Evolutionary conservation across 1,140 invertebrate genomes (phyloP).

Genomic region (Dinoponera quadriceps): DNA sequence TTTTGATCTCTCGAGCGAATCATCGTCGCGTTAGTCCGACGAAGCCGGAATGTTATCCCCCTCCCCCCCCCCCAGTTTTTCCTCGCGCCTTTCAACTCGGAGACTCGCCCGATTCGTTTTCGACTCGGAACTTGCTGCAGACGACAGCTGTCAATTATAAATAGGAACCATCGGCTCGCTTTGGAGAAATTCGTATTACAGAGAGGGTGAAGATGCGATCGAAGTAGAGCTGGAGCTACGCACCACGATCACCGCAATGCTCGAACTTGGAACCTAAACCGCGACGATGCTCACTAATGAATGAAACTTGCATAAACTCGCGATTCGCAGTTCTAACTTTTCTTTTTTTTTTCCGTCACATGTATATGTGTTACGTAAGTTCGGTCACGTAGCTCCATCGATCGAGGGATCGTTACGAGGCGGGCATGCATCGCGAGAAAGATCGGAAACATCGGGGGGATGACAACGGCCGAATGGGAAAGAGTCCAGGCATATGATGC

Average conservation of each 20-base stretch:
- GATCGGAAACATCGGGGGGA: conserved; percentile 1
- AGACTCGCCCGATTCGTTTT: conserved; percentile 73
- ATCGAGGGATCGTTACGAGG: conserved; percentile 52
- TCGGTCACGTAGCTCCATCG: conserved; percentile 62
- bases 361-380: neutral
- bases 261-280: neutral
- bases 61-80: conserved; percentile 9
- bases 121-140: conserved; percentile 82
- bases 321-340: neutral
- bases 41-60: conserved; percentile 13
- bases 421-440: conserved; percentile 67
- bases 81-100: conserved; percentile 54
- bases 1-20: neutral
- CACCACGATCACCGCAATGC: conserved; percentile 3
- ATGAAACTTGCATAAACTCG: neutral
- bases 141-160: conserved; percentile 81
- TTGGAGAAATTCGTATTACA: conserved; percentile 71
- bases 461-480: neutral
- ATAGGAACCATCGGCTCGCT: conserved; percentile 77
- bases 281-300: neutral
- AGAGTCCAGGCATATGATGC: conserved; percentile 10
- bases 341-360: neutral
- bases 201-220: conserved; percentile 69
- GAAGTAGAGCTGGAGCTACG: conserved; percentile 66
- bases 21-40: neutral